Evolutionary conservation across 2,888 invertebrate genomes (phyloP), one percentile per base, ranked within the genome.

Genomic region (Polyploca ridens): DNA sequence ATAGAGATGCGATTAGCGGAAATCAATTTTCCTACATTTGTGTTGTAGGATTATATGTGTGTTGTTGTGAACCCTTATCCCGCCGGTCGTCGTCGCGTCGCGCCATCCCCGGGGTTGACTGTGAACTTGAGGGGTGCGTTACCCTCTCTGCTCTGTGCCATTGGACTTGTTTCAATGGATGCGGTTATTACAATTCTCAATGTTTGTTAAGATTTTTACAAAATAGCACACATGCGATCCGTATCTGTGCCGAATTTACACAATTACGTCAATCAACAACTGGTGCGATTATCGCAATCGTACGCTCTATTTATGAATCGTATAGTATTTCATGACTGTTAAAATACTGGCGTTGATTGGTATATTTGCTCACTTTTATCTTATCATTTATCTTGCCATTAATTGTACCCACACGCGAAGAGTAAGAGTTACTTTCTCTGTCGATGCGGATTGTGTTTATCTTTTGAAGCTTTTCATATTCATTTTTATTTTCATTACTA

Each of bases 111-210:
- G 81, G 85, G 85, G 83, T 81, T 85, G 86, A 81, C 88, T 90
- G 86, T 90, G 90, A 91, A 90, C 90, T 91, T 90, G 91, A 90
- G 86, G 93, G 93, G 93, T 91, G 91, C 90, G 87, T 87, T 91
- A 93, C 92, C 93, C 93, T 89, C 86, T 74, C 70, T 49, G 49
- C 16, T n/a, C 49, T n/a, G 16, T 49, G 49, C 49, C 71, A 66
- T 69, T 19, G 60, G 73, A 67, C 68, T 38, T 70, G 69, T 72
- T 66, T 72, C 69, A 74, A 77, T 72, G 76, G 77, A 78, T 72
- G 68, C 77, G 74, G 38, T 41, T 70, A 68, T 72, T 58, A 70
- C 74, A 71, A 75, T 75, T 70, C 73, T 72, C 67, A 74, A n/a
- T n/a, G 64, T 58, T 62, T 58, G 60, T 61, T 61, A 57, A 13